These are phyloP conservation scores for Salpingus planirostris DNA, from an alignment of 2,888 invertebrate genomes.

Conservation along the genomic window DNA sequence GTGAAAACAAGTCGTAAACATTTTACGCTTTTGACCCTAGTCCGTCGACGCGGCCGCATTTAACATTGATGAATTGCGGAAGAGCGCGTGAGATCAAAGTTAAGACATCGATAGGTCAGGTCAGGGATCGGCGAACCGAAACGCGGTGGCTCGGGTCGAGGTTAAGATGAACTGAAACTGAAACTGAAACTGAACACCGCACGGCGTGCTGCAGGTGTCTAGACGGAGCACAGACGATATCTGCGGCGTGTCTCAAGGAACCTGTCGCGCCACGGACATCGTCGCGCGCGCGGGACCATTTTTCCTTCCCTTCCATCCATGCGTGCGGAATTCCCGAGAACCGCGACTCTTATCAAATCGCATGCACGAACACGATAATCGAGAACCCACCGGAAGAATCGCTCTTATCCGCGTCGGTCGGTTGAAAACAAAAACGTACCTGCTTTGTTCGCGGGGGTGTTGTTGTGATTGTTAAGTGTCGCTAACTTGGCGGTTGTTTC, in stretches of 20 bases:
- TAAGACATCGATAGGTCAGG: conserved; percentile 14
- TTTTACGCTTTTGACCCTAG: conserved; percentile 17
- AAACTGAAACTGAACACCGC: conserved; percentile 1
- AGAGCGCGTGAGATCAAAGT: conserved; percentile 13
- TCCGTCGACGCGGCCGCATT: conserved; percentile 14
- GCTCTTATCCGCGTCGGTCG: background rate
- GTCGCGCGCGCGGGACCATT: conserved; percentile 19
- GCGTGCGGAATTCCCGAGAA: conserved; percentile 1
- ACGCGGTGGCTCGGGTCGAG: no score
- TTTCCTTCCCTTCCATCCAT: background rate
- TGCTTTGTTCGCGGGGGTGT: conserved; percentile 34
- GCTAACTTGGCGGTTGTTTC: conserved; percentile 46
- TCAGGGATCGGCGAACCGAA: conserved; percentile 8
- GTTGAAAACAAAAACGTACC: conserved; percentile 28
- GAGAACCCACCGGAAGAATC: conserved; percentile 8
- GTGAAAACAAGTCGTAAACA: conserved; percentile 17
- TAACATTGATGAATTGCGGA: conserved; percentile 16
- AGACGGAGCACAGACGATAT: conserved; percentile 27
- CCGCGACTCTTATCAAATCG: conserved; percentile 2
- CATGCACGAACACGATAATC: conserved; percentile 5
- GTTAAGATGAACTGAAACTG: conserved; percentile 4
- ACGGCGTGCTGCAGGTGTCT: conserved; percentile 25
- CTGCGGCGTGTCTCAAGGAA: conserved; percentile 36
- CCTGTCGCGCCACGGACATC: conserved; percentile 35
- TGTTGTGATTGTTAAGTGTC: conserved; percentile 17